A percentile compares a stretch with the other conserved stretches of the same genome.
phyloP scores from a whole-genome alignment of 2,888 invertebrate species.

The Ochropleura leucogaster region DNA sequence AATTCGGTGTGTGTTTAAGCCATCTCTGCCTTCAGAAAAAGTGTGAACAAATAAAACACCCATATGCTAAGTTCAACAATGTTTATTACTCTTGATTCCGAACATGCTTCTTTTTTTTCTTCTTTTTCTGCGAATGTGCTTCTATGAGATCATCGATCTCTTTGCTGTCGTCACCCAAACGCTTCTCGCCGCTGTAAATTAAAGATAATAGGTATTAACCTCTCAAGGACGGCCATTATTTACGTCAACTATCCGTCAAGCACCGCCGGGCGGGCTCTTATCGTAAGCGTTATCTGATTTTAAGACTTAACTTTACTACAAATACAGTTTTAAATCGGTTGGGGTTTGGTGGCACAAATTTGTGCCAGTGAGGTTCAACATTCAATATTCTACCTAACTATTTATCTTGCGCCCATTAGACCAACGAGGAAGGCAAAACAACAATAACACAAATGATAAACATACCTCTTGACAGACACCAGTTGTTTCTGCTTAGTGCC shows the following conservation, averaged over 20 bases:
- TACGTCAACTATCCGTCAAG: too few relatives aligned
- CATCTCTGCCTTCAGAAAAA: not conserved
- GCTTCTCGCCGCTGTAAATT: constrained; percentile 84
- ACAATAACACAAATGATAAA: not conserved
- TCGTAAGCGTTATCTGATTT: too few relatives aligned
- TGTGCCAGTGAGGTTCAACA: too few relatives aligned
- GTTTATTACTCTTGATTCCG: constrained; percentile 72
- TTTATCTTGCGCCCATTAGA: too few relatives aligned
- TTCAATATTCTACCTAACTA: too few relatives aligned
- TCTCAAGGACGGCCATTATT: too few relatives aligned
- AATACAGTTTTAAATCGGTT: too few relatives aligned
- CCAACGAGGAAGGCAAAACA: too few relatives aligned
- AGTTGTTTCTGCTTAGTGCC: constrained; percentile 88
- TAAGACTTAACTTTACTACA: too few relatives aligned
- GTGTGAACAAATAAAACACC: constrained; percentile 13
- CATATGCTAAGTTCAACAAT: constrained; percentile 3
- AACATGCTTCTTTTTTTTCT: constrained; percentile 87
- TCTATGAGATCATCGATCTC: constrained; percentile 88
- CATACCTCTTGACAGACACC: constrained; percentile 92
- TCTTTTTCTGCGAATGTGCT: constrained; percentile 82
- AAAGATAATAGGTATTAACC: not conserved
- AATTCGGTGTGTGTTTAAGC: too few relatives aligned
- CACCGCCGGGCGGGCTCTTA: too few relatives aligned
- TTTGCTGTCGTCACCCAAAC: constrained; percentile 86
- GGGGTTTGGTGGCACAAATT: too few relatives aligned